Percentiles rank a stretch among this genome's conserved stretches.
These are phyloP conservation scores for Zoanthus gigantus DNA, from an alignment of 92 coral and sea anemone genomes.

Conservation along the genomic window DNA sequence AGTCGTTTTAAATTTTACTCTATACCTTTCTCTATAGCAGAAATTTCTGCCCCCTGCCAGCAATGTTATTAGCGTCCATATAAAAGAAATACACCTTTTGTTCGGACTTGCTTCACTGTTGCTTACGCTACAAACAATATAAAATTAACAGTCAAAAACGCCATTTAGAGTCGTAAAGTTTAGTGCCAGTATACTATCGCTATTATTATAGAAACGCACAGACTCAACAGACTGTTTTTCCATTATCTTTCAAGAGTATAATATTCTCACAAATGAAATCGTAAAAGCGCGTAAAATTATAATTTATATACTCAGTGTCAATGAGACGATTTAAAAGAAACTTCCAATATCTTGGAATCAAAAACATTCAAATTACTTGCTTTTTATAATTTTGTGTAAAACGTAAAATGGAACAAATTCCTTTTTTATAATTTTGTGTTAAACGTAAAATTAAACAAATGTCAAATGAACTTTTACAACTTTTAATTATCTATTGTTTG, in stretches of 20 bases:
- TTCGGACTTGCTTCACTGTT: not conserved
- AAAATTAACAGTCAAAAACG: slow-evolving; percentile 22
- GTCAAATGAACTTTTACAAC: no score
- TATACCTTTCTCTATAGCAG: not conserved
- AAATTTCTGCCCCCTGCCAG: not conserved
- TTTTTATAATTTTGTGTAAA: no score
- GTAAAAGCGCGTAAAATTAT: not conserved
- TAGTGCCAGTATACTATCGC: slow-evolving; percentile 29
- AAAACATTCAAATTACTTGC: not conserved
- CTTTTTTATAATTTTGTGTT: no score
- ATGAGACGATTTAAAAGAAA: not conserved
- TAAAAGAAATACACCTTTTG: slow-evolving; percentile 14
- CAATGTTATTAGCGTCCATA: not conserved
- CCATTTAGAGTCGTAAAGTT: not conserved
- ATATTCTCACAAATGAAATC: no score
- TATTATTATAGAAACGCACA: not conserved
- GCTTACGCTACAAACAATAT: slow-evolving; percentile 8
- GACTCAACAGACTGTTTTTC: not conserved
- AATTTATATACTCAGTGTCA: not conserved
- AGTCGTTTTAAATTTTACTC: not conserved
- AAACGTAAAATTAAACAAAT: no score
- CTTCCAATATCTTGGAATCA: not conserved
- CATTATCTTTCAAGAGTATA: not conserved
- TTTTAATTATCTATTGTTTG: no score
- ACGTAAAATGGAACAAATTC: no score